Conservation (phyloP, 2,888 invertebrate species). For the Deilephila elpenor region DNA sequence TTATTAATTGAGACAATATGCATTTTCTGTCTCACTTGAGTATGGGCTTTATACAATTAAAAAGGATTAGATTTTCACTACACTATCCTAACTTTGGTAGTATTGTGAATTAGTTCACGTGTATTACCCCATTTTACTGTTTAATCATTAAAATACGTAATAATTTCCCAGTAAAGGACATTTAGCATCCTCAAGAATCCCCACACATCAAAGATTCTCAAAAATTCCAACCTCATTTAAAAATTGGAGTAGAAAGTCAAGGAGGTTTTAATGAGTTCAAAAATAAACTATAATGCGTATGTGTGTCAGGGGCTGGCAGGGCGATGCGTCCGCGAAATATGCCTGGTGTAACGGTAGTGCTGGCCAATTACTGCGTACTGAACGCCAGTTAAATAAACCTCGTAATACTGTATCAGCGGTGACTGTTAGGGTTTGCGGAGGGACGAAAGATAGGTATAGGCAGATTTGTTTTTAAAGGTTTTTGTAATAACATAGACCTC, state of each 20-base stretch:
- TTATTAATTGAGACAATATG: too few relatives aligned
- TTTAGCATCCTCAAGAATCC: too few relatives aligned
- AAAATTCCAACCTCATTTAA: not conserved
- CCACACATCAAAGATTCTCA: not conserved
- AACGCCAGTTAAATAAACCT: conserved; percentile 19
- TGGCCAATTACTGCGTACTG: conserved; percentile 53
- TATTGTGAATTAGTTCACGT: too few relatives aligned
- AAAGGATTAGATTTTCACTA: too few relatives aligned
- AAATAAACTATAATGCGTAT: conserved; percentile 46
- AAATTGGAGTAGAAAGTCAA: conserved; percentile 48
- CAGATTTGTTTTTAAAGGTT: too few relatives aligned
- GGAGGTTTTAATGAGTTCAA: conserved; percentile 50
- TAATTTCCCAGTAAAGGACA: too few relatives aligned
- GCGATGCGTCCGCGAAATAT: conserved; percentile 46
- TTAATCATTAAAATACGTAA: too few relatives aligned
- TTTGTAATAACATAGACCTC: too few relatives aligned
- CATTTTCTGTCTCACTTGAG: too few relatives aligned
- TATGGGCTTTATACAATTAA: too few relatives aligned
- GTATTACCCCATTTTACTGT: too few relatives aligned
- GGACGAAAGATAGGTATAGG: not conserved
- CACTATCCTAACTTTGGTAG: too few relatives aligned
- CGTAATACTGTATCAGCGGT: conserved; percentile 30
- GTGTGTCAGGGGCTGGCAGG: conserved; percentile 26
- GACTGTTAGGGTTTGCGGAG: conserved; percentile 17
- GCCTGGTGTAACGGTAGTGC: conserved; percentile 53